Evolutionary conservation across 2,113 vertebrate genomes (phyloP), one percentile per base, ranked within the genome.

Genomic region (Andinoacara biseriatus): DNA sequence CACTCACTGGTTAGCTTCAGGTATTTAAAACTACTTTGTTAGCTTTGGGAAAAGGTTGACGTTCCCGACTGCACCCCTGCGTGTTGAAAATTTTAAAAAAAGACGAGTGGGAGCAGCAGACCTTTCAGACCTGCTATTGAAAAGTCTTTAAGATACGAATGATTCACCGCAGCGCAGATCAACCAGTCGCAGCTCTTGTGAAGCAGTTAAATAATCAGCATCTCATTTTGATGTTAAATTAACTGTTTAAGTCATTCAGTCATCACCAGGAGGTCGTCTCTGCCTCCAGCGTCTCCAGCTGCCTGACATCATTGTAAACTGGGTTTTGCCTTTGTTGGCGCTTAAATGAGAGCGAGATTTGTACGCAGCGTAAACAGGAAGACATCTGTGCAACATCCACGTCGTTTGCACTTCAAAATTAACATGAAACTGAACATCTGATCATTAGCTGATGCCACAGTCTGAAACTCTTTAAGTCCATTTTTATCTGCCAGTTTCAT

Each of bases 401-500:
- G 26, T 18, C 10, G 18, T 33, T 20, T 54, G 46, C 0, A 2
- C 67, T 9, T 54, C 67, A 54, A 60, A 46, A 43, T 29, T 74
- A 29, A 43, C 43, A 84, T 57, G 65, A 74, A 78, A 22, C 31
- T 33, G 24, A 78, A n/a, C 54, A 54, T 63, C 18, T 63, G 72
- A 77, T 80, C 26, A 43, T 85, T 74, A 74, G 57, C 52, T 33
- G 80, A 65, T 17, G 29, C 74, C 58, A 60, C 63, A 20, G 17
- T 5, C 1, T 18, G 62, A 5, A 14, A 59, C 57, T 26, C 56
- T 58, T 40, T 10, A 6, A 80, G 80, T 80, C 38, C 58, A 57
- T 78, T 88, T 84, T 80, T 46, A 74, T 77, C 78, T 43, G 22
- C 6, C 33, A 29, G 18, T 75, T 81, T 65, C 52, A 75, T 74